Conservation (phyloP, 1,140 invertebrate species). For the Metopolophium dirhodum region DNA sequence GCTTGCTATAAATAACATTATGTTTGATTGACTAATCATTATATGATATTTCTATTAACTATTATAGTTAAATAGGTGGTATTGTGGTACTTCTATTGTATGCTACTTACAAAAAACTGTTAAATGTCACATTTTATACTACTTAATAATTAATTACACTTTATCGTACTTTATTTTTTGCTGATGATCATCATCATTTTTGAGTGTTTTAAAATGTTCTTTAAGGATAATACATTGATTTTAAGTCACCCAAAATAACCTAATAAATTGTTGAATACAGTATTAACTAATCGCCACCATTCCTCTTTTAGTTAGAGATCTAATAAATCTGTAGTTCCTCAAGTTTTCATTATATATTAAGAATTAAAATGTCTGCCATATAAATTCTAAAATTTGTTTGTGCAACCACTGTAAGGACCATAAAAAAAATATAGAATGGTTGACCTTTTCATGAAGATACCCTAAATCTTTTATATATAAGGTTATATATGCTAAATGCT, state of each 20-base stretch:
- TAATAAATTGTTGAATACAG: background rate
- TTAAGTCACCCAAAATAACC: background rate
- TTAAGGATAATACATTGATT: background rate
- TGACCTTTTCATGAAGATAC: no score
- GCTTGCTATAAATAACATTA: conserved; percentile 74
- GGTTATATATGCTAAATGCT: no score
- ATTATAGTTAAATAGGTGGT: background rate
- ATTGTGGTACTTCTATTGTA: background rate
- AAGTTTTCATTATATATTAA: background rate
- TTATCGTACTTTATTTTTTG: background rate
- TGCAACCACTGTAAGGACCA: background rate
- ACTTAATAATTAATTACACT: background rate
- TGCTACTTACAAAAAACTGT: background rate
- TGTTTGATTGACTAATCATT: background rate
- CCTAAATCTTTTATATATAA: no score
- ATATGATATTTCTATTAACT: background rate
- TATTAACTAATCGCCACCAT: background rate
- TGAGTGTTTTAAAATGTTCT: background rate
- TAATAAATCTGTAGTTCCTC: background rate
- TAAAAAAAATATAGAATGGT: no score
- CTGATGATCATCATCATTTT: background rate
- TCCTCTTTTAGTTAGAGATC: background rate
- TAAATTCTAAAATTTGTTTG: background rate
- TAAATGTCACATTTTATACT: background rate
- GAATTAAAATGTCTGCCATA: background rate